These are phyloP conservation scores for Enhydra lutris DNA, from an alignment of 2,113 vertebrate genomes.

Conservation along the genomic window DNA sequence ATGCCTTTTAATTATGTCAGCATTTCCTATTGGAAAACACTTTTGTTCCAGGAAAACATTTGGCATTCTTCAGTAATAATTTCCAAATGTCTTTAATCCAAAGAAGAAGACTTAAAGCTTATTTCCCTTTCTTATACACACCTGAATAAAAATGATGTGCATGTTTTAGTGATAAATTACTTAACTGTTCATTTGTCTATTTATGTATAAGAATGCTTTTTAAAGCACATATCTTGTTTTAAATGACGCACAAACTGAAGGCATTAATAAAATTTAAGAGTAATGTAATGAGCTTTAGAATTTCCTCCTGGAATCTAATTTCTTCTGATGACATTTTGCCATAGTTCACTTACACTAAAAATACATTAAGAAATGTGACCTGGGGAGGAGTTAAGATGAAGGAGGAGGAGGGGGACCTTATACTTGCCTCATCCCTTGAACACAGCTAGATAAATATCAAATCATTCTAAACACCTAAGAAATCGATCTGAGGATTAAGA, in stretches of 20 bases:
- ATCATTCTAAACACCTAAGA: not conserved
- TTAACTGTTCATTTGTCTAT: conserved; percentile 43
- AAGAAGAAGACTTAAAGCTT: conserved; percentile 32
- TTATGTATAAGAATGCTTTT: conserved; percentile 67
- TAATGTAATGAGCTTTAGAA: conserved; percentile 24
- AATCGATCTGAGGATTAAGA: not conserved
- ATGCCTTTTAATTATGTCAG: conserved; percentile 43
- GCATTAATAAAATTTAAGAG: conserved; percentile 68
- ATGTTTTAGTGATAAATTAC: conserved; percentile 62
- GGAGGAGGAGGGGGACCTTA: not conserved
- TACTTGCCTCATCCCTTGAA: not conserved
- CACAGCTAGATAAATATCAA: not conserved
- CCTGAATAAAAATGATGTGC: conserved; percentile 56
- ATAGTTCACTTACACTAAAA: not conserved
- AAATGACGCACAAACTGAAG: conserved; percentile 58
- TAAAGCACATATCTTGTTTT: conserved; percentile 53
- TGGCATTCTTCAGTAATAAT: conserved; percentile 31
- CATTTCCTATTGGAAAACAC: conserved; percentile 40
- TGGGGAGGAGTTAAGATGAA: not conserved
- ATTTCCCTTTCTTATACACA: conserved; percentile 57
- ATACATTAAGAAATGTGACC: not conserved
- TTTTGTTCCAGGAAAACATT: conserved; percentile 36
- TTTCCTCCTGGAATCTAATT: conserved; percentile 16
- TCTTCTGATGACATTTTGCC: conserved; percentile 1
- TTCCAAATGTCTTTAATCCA: conserved; percentile 47